phyloP scores from a whole-genome alignment of 1,140 invertebrate species.

The Anadara kagoshimensis region DNA sequence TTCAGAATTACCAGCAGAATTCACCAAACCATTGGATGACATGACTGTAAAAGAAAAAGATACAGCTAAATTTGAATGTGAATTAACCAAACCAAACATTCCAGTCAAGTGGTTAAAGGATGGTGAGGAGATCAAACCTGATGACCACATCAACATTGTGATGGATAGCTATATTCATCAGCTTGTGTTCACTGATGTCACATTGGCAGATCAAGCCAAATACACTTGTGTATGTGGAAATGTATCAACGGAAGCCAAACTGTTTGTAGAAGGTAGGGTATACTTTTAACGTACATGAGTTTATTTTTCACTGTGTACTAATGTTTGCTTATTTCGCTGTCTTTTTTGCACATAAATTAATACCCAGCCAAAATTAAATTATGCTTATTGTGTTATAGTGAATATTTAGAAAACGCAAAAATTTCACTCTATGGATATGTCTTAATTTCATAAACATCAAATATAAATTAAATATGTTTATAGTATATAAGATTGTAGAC shows the following conservation, averaged over 20 bases:
- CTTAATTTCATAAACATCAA: too few relatives aligned
- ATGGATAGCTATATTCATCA: constrained; percentile 49
- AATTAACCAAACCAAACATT: constrained; percentile 64
- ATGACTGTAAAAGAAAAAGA: constrained; percentile 56
- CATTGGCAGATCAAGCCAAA: constrained; percentile 52
- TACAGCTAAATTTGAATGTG: constrained; percentile 62
- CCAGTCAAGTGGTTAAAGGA: constrained; percentile 67
- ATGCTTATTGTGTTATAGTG: too few relatives aligned
- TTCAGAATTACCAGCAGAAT: constrained; percentile 60
- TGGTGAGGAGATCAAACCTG: constrained; percentile 68
- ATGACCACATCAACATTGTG: constrained; percentile 67
- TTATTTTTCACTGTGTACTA: too few relatives aligned
- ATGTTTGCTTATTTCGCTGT: too few relatives aligned
- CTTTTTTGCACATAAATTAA: too few relatives aligned
- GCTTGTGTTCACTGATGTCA: constrained; percentile 52
- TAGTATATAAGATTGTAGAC: too few relatives aligned
- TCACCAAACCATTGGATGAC: constrained; percentile 58
- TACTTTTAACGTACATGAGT: too few relatives aligned
- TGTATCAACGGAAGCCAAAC: constrained; percentile 47
- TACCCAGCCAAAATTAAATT: too few relatives aligned
- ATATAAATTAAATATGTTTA: too few relatives aligned
- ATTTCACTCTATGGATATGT: too few relatives aligned
- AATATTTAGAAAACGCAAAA: too few relatives aligned
- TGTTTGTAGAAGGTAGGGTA: constrained; percentile 49
- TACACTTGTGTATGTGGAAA: constrained; percentile 61